Evolutionary conservation across 2,797 vertebrate genomes (phyloP).

Genomic region (Antrozous pallidus): DNA sequence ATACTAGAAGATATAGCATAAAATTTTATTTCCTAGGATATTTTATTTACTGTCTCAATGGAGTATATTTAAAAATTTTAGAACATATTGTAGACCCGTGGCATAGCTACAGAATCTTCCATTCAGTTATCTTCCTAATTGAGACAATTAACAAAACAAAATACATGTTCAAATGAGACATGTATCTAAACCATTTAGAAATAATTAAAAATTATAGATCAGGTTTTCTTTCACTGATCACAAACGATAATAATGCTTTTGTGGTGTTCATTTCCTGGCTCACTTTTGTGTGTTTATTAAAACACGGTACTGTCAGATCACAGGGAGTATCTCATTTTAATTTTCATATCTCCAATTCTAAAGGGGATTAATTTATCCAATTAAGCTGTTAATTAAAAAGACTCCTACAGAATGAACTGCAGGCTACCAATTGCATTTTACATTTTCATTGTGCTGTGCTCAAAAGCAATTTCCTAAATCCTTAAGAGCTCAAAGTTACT

Average conservation of each 20-base stretch:
- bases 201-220: constrained; percentile 79
- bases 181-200: constrained; percentile 65
- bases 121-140: constrained; percentile 62
- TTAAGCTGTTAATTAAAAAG: constrained; percentile 79
- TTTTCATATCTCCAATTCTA: constrained; percentile 78
- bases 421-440: constrained; percentile 69
- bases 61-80: constrained; percentile 50
- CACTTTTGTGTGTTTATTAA: constrained; percentile 81
- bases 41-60: constrained; percentile 42
- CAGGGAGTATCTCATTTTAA: constrained; percentile 77
- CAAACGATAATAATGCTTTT: constrained; percentile 75
- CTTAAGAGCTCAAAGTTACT: constrained; percentile 41
- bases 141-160: constrained; percentile 71
- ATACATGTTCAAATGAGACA: constrained; percentile 66
- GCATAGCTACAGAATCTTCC: constrained; percentile 45
- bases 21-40: constrained; percentile 41
- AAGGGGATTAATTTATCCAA: constrained; percentile 83
- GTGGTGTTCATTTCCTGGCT: constrained; percentile 72
- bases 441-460: constrained; percentile 53
- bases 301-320: constrained; percentile 71
- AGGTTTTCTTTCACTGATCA: constrained; percentile 78
- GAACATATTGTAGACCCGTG: constrained; percentile 37
- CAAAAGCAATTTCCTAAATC: constrained; percentile 68
- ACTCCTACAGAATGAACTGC: constrained; percentile 73
- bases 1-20: background rate